Conservation (phyloP, 2,888 invertebrate genomes). For the Agrochola circellaris region DNA sequence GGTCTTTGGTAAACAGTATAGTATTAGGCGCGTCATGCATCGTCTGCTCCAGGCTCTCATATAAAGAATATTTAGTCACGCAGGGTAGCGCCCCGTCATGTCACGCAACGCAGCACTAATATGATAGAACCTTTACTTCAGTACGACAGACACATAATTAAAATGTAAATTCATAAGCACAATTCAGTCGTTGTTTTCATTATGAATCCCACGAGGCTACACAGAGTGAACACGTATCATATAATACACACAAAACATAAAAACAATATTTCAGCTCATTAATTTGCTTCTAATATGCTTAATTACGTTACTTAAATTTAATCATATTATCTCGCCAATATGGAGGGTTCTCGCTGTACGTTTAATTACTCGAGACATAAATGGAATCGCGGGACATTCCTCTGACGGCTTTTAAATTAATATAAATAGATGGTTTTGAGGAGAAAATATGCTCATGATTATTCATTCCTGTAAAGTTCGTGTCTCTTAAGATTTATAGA, state of each 20-base stretch:
- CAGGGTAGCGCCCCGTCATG: neutral
- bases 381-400: conserved; percentile 42
- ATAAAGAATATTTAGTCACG: conserved; percentile 31
- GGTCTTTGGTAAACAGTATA: neutral
- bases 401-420: conserved; percentile 45
- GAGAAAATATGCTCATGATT: conserved; percentile 23
- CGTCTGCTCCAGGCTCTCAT: neutral
- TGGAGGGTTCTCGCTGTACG: conserved; percentile 65
- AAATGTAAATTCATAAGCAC: conserved; percentile 52
- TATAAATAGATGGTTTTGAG: conserved; percentile 45
- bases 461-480: conserved; percentile 19
- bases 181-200: conserved; percentile 41
- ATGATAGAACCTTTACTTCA: conserved; percentile 32
- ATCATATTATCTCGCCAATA: conserved; percentile 71
- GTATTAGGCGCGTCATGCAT: neutral
- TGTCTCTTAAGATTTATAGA: neutral
- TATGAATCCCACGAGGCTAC: conserved; percentile 37
- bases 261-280: conserved; percentile 62
- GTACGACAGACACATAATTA: conserved; percentile 33
- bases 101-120: conserved; percentile 23
- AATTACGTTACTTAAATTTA: conserved; percentile 74
- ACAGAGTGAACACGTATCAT: conserved; percentile 32
- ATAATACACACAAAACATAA: conserved; percentile 39
- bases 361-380: conserved; percentile 67
- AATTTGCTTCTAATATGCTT: conserved; percentile 63